These are phyloP conservation scores for Teleiodes luculella DNA, from an alignment of 2,888 invertebrate genomes.

Conservation along the genomic window DNA sequence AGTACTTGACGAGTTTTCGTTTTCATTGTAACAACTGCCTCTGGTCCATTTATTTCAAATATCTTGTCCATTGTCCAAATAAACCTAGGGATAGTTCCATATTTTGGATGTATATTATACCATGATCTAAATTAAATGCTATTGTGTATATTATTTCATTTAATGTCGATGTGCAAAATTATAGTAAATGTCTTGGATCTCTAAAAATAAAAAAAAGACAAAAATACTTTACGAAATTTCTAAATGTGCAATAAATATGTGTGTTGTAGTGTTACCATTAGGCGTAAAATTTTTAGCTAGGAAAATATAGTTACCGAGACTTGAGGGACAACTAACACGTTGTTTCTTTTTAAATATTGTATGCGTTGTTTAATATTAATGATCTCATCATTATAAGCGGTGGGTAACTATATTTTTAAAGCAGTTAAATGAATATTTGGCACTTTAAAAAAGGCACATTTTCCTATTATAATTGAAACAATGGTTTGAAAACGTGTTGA, in stretches of 20 bases:
- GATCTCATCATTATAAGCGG: conserved; percentile 59
- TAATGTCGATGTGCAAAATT: conserved; percentile 77
- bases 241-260: conserved; percentile 80
- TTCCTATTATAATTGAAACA: conserved; percentile 74
- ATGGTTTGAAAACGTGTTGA: conserved; percentile 77
- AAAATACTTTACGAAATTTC: conserved; percentile 78
- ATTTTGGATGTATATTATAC: conserved; percentile 78
- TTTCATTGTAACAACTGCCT: conserved; percentile 30
- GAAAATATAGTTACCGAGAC: conserved; percentile 49
- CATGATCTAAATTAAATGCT: conserved; percentile 72
- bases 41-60: conserved; percentile 37
- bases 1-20: conserved; percentile 54
- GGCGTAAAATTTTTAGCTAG: conserved; percentile 69
- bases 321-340: conserved; percentile 35
- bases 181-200: conserved; percentile 79
- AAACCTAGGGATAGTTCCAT: conserved; percentile 74
- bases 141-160: conserved; percentile 77
- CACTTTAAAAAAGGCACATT: conserved; percentile 78
- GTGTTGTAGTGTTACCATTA: conserved; percentile 79
- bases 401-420: conserved; percentile 56
- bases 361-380: conserved; percentile 49
- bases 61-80: conserved; percentile 74
- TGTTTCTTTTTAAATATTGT: conserved; percentile 39
- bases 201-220: conserved; percentile 77
- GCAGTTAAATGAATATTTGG: conserved; percentile 74